Percentiles rank a stretch among this genome's conserved stretches.
These are phyloP conservation scores for Maccullochella peelii DNA, from an alignment of 2,113 vertebrate species.

Conservation along the genomic window DNA sequence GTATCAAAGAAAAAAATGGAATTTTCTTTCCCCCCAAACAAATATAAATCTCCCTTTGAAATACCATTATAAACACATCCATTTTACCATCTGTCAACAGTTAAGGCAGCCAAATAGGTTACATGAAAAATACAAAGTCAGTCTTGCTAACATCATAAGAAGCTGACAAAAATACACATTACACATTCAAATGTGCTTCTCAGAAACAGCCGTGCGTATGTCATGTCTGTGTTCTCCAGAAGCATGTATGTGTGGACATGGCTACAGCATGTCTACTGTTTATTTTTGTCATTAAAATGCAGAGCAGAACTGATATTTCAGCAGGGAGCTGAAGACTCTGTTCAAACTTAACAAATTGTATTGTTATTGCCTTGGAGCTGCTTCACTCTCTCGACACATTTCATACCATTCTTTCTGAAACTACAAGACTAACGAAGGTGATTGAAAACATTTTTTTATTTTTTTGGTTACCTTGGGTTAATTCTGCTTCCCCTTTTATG, in stretches of 20 bases:
- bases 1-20: constrained; percentile 11
- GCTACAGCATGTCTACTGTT: background rate
- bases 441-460: background rate
- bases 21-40: background rate
- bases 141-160: background rate
- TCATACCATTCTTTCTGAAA: background rate
- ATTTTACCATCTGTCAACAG: constrained; percentile 30
- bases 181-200: background rate
- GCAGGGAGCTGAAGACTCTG: constrained; percentile 1
- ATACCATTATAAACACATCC: background rate
- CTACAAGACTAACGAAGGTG: background rate
- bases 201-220: background rate
- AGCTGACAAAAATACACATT: constrained; percentile 20
- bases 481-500: constrained; percentile 8
- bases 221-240: background rate
- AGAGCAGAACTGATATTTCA: background rate
- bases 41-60: constrained; percentile 18
- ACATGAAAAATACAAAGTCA: constrained; percentile 17
- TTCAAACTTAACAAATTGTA: background rate
- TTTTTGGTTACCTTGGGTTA: background rate
- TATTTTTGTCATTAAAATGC: constrained; percentile 13
- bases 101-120: constrained; percentile 11
- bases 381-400: background rate
- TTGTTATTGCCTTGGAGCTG: background rate
- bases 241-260: background rate